A percentile compares a stretch with the other conserved stretches of the same genome.
These are phyloP conservation scores for Chascanopsetta lugubris DNA, from an alignment of 2,113 vertebrate genomes.

Conservation along the genomic window DNA sequence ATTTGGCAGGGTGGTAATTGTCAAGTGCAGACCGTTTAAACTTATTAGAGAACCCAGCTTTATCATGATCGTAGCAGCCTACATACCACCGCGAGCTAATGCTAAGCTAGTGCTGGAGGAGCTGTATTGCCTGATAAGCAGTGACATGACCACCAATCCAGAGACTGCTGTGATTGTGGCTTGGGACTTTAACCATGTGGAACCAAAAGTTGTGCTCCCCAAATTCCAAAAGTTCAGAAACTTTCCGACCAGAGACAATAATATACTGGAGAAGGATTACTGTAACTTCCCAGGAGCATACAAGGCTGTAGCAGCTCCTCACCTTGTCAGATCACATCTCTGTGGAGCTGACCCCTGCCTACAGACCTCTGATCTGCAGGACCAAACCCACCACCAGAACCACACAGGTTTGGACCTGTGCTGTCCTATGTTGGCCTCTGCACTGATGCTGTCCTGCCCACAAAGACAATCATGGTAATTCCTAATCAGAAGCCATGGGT, in stretches of 20 bases:
- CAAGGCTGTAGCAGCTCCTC: background rate
- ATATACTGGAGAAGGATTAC: background rate
- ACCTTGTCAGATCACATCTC: conserved; percentile 12
- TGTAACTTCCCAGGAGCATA: background rate
- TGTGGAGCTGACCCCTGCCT: background rate
- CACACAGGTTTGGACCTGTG: background rate
- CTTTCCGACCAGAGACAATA: background rate
- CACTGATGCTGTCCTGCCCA: background rate
- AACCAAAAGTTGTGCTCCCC: background rate
- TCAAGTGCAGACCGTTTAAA: background rate
- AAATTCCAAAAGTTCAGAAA: background rate
- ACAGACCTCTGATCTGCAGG: no score
- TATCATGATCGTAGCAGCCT: background rate
- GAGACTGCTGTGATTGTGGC: background rate
- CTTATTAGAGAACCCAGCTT: background rate
- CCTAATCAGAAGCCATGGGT: background rate
- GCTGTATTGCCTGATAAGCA: background rate
- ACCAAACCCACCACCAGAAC: no score
- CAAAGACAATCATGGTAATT: background rate
- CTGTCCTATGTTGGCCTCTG: background rate
- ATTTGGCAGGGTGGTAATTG: background rate
- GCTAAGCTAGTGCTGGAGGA: background rate
- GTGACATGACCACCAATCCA: background rate
- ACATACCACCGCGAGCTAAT: background rate
- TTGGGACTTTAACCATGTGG: background rate